Evolutionary conservation across 2,888 invertebrate species (phyloP).

Genomic region (Lamproptera curius): DNA sequence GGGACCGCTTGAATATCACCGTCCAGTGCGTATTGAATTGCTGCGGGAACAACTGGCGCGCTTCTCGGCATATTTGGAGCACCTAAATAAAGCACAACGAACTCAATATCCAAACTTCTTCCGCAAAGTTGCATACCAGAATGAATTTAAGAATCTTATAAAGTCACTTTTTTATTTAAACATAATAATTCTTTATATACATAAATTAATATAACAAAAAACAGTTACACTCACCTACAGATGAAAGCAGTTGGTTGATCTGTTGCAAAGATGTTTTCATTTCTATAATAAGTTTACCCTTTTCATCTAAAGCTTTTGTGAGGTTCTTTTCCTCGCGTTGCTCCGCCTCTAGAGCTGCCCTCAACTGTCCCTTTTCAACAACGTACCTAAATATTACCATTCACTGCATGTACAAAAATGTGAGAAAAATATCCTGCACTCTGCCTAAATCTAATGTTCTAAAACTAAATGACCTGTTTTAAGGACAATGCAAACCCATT

Average conservation of each 20-base stretch:
- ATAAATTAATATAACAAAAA: too few species aligned
- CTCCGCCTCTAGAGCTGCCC: slow-evolving; percentile 61
- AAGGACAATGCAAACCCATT: not conserved
- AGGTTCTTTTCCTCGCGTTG: slow-evolving; percentile 55
- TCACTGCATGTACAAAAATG: too few species aligned
- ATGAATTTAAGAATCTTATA: not conserved
- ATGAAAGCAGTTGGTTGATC: slow-evolving; percentile 73
- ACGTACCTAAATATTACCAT: slow-evolving; percentile 56
- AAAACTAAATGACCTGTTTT: not conserved
- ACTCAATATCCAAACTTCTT: not conserved
- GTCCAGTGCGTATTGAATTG: slow-evolving; percentile 55
- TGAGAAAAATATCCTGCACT: too few species aligned
- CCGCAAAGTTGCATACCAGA: not conserved
- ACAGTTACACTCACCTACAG: slow-evolving; percentile 60
- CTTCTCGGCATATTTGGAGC: slow-evolving; percentile 46
- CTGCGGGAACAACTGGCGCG: slow-evolving; percentile 39
- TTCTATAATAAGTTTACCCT: slow-evolving; percentile 74
- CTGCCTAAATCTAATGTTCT: too few species aligned
- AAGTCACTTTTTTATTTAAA: not conserved
- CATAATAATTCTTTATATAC: not conserved
- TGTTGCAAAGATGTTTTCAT: slow-evolving; percentile 79
- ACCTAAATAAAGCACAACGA: slow-evolving; percentile 33
- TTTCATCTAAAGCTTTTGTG: slow-evolving; percentile 57
- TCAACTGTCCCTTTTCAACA: slow-evolving; percentile 60
- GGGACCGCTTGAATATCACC: slow-evolving; percentile 56